A percentile compares a stretch with the other conserved stretches of the same genome.
These are phyloP conservation scores for Scytalopus superciliaris DNA, from an alignment of 2,113 vertebrate species.

Conservation along the genomic window DNA sequence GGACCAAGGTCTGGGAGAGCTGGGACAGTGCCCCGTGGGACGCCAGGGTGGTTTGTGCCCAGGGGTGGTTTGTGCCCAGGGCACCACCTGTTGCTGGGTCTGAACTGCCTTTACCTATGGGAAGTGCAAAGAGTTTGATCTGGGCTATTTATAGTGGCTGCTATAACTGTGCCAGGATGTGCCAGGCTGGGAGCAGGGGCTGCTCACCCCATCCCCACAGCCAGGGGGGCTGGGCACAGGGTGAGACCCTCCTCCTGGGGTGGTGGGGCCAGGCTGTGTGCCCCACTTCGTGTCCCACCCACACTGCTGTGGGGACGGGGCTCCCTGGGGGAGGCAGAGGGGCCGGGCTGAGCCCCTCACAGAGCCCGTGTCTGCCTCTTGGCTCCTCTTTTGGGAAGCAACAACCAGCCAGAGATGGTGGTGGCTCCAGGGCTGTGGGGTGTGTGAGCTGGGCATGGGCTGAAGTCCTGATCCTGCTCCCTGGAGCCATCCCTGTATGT, in stretches of 20 bases:
- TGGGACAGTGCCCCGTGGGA: not conserved
- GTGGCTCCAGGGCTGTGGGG: not conserved
- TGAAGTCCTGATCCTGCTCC: not conserved
- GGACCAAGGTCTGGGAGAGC: not conserved
- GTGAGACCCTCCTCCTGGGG: not conserved
- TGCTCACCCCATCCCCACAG: not conserved
- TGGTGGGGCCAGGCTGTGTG: fast-evolving
- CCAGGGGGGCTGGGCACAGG: not conserved
- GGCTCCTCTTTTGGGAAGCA: not conserved
- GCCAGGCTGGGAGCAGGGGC: slow-evolving; percentile 40
- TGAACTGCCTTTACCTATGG: not conserved
- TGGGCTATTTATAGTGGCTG: slow-evolving; percentile 75
- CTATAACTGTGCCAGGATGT: slow-evolving; percentile 67
- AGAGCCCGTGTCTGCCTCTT: fast-evolving
- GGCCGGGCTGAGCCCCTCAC: not conserved
- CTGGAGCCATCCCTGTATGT: not conserved
- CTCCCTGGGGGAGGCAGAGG: no score
- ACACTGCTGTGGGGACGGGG: not conserved
- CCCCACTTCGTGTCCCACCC: fast-evolving
- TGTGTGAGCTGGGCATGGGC: fast-evolving
- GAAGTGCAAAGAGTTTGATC: not conserved
- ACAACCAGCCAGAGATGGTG: fast-evolving
- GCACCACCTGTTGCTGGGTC: not conserved
- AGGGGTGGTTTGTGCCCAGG: not conserved
- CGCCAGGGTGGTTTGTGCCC: no score